These are phyloP conservation scores for Callosobruchus maculatus DNA, from an alignment of 2,888 invertebrate genomes.

Conservation along the genomic window DNA sequence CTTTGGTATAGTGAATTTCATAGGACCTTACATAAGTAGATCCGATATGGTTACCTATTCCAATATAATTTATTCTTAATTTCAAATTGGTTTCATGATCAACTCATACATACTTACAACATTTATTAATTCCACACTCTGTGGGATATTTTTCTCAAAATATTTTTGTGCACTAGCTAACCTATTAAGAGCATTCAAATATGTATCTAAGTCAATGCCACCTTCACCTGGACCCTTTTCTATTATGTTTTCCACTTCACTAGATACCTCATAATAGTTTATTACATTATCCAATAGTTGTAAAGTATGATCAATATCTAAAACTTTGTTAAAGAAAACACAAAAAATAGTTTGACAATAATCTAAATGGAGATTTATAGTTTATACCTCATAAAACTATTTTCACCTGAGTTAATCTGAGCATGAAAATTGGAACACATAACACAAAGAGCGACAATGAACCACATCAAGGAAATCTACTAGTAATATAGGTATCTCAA, in stretches of 20 bases:
- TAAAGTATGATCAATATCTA: constrained; percentile 89
- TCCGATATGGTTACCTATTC: too few relatives aligned
- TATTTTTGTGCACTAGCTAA: constrained; percentile 84
- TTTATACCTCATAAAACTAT: not conserved
- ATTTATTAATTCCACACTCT: constrained; percentile 90
- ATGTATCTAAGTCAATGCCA: constrained; percentile 52
- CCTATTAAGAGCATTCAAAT: constrained; percentile 74
- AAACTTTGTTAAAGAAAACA: constrained; percentile 1
- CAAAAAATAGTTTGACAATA: not conserved
- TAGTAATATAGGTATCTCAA: too few relatives aligned
- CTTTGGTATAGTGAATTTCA: too few relatives aligned
- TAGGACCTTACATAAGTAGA: too few relatives aligned
- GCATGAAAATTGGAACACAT: too few relatives aligned
- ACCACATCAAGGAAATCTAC: too few relatives aligned
- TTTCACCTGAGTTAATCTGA: too few relatives aligned
- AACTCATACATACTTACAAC: constrained; percentile 62
- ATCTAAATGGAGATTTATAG: constrained; percentile 1
- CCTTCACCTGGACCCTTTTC: constrained; percentile 75
- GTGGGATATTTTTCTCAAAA: constrained; percentile 89
- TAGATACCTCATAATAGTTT: constrained; percentile 91
- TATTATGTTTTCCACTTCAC: constrained; percentile 83
- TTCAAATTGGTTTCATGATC: too few relatives aligned
- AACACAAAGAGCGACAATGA: too few relatives aligned
- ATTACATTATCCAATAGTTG: constrained; percentile 89
- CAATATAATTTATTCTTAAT: constrained; percentile 4